Evolutionary conservation across 2,797 vertebrate genomes (phyloP), one percentile per base, ranked within the genome.

Genomic region (Atherinosoma microstoma): DNA sequence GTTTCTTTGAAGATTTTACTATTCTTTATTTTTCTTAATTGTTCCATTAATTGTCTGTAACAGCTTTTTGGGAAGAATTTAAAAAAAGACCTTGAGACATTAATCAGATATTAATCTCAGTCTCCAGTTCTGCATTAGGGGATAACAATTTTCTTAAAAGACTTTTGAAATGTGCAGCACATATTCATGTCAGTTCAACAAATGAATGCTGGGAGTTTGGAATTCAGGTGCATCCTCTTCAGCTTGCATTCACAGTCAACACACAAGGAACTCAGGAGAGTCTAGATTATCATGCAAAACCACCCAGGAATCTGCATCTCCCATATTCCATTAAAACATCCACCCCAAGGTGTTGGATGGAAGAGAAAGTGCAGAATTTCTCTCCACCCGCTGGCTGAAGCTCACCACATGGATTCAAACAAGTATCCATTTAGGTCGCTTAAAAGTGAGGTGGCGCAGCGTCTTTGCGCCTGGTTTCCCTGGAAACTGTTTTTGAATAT

Each of bases 291-390:
- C 76, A 84, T 79, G 86, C 84, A 66, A 80, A 84, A 82, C 79
- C 78, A 84, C 82, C 61, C 45, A 42, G 79, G 82, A 83, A 80
- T 65, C 80, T 71, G 54, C 80, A 66, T 58, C 77, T 86, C 84
- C 75, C 75, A 75, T 73, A 76, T 82, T 82, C 85, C 78, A 91
- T 91, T 88, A 91, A 84, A 86, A 84, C 77, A 84, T 85, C 79
- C 64, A 70, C 80, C 78, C 61, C 57, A 27, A 58, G 80, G 73
- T 85, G 86, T 45, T 53, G 51, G 54, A 76, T 75, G 59, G 70
- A 69, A 61, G 18, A 5, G 80, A 70, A 67, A 84, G 80, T 53
- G 69, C 59, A 70, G 59, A 69, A 62, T 54, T 24, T 20, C 61
- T 67, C 62, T 72, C 72, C 53, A 62, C 59, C 58, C 32, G 60